Conservation (phyloP, 2,113 vertebrate genomes). For the Ophiodon elongatus region DNA sequence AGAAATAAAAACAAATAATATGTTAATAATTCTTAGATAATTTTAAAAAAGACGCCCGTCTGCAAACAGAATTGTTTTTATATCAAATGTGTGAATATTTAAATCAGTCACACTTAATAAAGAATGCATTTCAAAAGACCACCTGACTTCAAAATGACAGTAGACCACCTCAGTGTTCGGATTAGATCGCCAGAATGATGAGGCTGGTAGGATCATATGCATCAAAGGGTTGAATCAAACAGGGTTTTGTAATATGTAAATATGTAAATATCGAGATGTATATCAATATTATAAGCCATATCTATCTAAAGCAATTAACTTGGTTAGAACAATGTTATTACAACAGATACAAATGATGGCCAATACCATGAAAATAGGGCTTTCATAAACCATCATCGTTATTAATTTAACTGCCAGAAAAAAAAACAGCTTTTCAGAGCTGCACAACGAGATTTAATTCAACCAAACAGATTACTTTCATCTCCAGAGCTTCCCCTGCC, state of each 20-base stretch:
- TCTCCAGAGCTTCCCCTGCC: background rate
- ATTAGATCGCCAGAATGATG: background rate
- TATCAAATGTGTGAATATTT: too few species aligned
- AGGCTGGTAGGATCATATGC: too few species aligned
- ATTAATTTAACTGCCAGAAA: background rate
- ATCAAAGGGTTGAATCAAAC: too few species aligned
- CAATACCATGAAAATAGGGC: background rate
- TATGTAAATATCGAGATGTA: too few species aligned
- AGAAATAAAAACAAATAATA: too few species aligned
- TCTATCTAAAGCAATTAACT: background rate
- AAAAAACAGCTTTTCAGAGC: background rate
- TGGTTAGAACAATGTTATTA: background rate
- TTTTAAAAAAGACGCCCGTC: too few species aligned
- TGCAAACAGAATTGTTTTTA: too few species aligned
- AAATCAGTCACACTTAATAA: too few species aligned
- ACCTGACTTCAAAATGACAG: background rate
- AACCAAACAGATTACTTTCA: background rate
- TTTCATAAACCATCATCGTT: background rate
- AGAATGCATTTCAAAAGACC: background rate
- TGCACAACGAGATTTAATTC: background rate
- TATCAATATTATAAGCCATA: too few species aligned
- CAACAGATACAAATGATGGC: background rate
- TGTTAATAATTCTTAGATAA: too few species aligned
- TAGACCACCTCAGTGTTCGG: background rate
- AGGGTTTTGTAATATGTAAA: too few species aligned